Conservation (phyloP, 2,113 vertebrate genomes). For the Nycticebus coucang region DNA sequence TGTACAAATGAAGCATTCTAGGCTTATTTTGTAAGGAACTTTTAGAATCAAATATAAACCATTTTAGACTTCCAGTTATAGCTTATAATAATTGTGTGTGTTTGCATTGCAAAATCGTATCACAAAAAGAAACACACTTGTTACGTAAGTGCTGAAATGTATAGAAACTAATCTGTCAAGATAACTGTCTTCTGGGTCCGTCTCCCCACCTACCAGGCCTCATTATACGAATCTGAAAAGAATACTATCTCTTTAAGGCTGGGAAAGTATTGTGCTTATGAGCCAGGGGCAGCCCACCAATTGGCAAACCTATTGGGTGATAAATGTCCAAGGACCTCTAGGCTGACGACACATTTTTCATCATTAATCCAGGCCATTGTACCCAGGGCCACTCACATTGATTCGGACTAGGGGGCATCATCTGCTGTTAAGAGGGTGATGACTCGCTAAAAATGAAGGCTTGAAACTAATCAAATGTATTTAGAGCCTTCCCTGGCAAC, state of each 20-base stretch:
- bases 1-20: background rate
- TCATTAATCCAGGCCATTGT: constrained; percentile 98
- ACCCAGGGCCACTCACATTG: constrained; percentile 93
- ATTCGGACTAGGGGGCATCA: constrained; percentile 93
- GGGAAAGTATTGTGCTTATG: constrained; percentile 82
- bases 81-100: background rate
- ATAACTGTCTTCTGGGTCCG: accelerated
- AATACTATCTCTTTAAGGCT: constrained; percentile 72
- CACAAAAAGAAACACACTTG: background rate
- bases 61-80: background rate
- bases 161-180: background rate
- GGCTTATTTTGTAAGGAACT: background rate
- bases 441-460: constrained; percentile 89
- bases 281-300: constrained; percentile 85
- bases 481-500: constrained; percentile 81
- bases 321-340: constrained; percentile 91
- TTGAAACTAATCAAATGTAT: constrained; percentile 86
- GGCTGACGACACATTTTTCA: constrained; percentile 97
- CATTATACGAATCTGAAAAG: constrained; percentile 56
- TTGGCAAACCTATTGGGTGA: constrained; percentile 90
- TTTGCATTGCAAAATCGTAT: constrained; percentile 29
- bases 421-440: constrained; percentile 89
- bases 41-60: constrained; percentile 12
- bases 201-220: constrained; percentile 25
- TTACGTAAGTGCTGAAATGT: background rate